Percentiles rank a stretch among this genome's conserved stretches.
Conservation (phyloP, 92 coral and sea anemone genomes). For the Palythoa grandis region DNA sequence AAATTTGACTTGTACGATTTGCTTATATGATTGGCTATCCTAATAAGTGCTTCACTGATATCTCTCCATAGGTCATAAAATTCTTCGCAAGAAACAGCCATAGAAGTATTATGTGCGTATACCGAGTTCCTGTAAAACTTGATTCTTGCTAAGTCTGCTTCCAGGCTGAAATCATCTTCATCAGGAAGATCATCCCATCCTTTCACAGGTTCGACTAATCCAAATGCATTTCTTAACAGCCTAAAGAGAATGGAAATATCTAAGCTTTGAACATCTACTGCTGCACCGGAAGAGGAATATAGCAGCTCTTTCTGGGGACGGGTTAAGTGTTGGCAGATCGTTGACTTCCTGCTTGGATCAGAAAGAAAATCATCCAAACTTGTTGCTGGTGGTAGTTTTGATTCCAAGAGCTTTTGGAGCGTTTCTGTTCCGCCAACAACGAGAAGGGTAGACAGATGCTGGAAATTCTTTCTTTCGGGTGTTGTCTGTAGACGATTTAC, state of each 20-base stretch:
- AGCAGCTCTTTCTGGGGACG: slow-evolving; percentile 16
- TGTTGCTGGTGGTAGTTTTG: slow-evolving; percentile 14
- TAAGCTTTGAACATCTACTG: background rate
- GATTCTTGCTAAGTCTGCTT: slow-evolving; percentile 35
- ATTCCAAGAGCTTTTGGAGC: background rate
- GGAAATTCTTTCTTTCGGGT: slow-evolving; percentile 12
- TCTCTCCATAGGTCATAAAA: background rate
- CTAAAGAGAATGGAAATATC: slow-evolving; percentile 23
- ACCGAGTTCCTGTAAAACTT: slow-evolving; percentile 23
- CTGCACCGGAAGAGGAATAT: background rate
- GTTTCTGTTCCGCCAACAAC: slow-evolving; percentile 20
- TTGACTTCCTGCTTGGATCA: background rate
- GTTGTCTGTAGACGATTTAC: background rate
- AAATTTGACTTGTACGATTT: background rate
- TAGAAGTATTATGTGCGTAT: slow-evolving; percentile 7
- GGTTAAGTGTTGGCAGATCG: background rate
- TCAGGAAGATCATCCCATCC: slow-evolving; percentile 27
- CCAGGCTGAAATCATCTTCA: slow-evolving; percentile 1
- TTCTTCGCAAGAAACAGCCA: background rate
- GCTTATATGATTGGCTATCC: slow-evolving; percentile 4
- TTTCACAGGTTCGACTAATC: slow-evolving; percentile 4
- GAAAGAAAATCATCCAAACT: slow-evolving; percentile 13
- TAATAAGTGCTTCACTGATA: slow-evolving; percentile 9
- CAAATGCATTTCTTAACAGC: slow-evolving; percentile 5
- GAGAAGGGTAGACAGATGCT: background rate